These are phyloP conservation scores for Crotalus horridus DNA, from an alignment of 2,113 vertebrate species.

Conservation along the genomic window DNA sequence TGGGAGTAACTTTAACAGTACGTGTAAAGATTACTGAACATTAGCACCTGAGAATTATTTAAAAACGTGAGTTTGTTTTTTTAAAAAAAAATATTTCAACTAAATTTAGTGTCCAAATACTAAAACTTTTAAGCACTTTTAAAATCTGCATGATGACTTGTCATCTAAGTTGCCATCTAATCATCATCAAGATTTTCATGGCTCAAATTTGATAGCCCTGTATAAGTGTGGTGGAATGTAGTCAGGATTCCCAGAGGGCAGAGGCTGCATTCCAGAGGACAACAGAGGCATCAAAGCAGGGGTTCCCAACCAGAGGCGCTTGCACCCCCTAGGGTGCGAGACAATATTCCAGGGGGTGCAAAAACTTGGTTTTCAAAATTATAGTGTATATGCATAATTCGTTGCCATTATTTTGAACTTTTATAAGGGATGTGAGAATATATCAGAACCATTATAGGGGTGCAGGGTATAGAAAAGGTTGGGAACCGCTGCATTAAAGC, in stretches of 20 bases:
- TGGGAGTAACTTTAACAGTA: background rate
- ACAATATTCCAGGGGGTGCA: too few relatives aligned
- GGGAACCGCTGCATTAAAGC: background rate
- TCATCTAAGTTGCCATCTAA: background rate
- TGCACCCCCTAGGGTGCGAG: too few relatives aligned
- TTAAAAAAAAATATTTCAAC: background rate
- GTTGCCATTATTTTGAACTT: too few relatives aligned
- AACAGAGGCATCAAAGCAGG: background rate
- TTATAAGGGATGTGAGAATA: too few relatives aligned
- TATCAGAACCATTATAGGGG: too few relatives aligned
- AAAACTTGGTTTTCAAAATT: too few relatives aligned
- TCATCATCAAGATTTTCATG: background rate
- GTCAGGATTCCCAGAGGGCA: background rate
- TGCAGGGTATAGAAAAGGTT: too few relatives aligned
- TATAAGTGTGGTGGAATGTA: background rate
- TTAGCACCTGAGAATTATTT: background rate
- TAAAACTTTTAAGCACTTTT: background rate
- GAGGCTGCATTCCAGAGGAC: background rate
- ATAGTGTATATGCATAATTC: too few relatives aligned
- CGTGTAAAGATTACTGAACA: background rate
- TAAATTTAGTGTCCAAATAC: slow-evolving; percentile 22
- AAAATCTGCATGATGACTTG: background rate
- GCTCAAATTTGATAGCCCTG: background rate
- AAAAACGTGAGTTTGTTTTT: background rate
- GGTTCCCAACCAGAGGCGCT: too few relatives aligned